Base-by-base conservation (phyloP, 2,797 vertebrate genomes). In the Spea hammondii region DNA sequence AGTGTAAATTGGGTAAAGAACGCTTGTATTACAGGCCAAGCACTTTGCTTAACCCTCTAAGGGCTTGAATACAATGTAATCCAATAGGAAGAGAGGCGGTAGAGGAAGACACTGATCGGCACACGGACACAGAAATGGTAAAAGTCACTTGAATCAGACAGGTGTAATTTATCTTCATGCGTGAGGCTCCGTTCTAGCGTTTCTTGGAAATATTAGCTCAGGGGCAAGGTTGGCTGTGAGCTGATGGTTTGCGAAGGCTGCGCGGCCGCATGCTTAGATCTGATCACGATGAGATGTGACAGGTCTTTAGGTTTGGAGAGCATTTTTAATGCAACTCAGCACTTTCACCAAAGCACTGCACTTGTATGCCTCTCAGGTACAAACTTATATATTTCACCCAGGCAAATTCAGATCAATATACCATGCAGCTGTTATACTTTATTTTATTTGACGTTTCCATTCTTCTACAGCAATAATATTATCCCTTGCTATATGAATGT, bases 301-400 rank as follows among this genome's bases (percentile, higher is more conserved):
- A 79, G 64, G 51, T 59, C 77, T 79, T 79, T 73, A 79, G 44
- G 53, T 72, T 49, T 48, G n/a, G 49, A 65, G 62, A 65, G 47
- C 17, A n/a, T 65, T 68, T 55, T 65, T 32, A 50, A 32, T 76
- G 65, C 44, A 65, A 11, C 53, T 83, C 62, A 69, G 65, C 49
- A 72, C 51, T 32, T 79, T 83, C 67, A 60, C 47, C 5, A 66
- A 72, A 64, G 51, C 54, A 54, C 45, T 45, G 51, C 64, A 44
- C n/a, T 65, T 72, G 46, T 48, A 69, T 55, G 44, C 47, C 17
- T 83, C 57, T 55, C 17, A 59, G 67, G 17, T 59, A 66, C 50
- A 67, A 76, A 72, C 57, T 53, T 32, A 73, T 60, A 77, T 70
- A 57, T 53, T 10, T 62, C 65, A 49, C 66, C 12, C 72, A 10